These are phyloP conservation scores for Oconnorella tubifera DNA, from an alignment of 2,888 invertebrate genomes.

Conservation along the genomic window DNA sequence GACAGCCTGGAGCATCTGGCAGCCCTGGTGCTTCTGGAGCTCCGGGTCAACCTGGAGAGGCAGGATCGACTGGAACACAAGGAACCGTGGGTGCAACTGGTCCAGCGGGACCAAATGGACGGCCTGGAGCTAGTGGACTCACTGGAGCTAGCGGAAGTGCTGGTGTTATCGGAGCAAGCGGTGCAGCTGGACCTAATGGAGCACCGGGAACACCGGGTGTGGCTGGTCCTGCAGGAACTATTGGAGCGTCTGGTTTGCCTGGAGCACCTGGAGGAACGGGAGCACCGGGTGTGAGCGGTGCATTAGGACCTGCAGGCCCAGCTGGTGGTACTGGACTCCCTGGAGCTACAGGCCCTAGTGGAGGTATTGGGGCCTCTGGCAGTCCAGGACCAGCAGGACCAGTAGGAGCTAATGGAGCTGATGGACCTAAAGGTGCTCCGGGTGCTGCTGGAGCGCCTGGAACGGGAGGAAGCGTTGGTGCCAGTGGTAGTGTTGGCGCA, in stretches of 20 bases:
- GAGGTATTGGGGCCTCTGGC: constrained; percentile 12
- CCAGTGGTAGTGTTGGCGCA: constrained; percentile 1
- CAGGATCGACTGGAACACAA: constrained; percentile 27
- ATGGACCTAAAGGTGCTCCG: constrained; percentile 8
- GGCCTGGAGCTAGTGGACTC: constrained; percentile 20
- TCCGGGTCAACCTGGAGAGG: constrained; percentile 21
- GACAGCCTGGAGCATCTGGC: constrained; percentile 20
- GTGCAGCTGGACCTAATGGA: constrained; percentile 11
- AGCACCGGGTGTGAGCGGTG: constrained; percentile 1
- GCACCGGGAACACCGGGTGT: constrained; percentile 13
- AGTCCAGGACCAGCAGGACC: constrained; percentile 9
- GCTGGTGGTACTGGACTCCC: not conserved
- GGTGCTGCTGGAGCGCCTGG: constrained; percentile 11
- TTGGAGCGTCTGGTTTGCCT: not conserved
- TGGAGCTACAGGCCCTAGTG: constrained; percentile 6
- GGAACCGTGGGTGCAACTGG: constrained; percentile 31
- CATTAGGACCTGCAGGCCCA: not conserved
- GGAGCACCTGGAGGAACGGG: constrained; percentile 5
- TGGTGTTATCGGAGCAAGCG: not conserved
- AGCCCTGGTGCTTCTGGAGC: constrained; percentile 22
- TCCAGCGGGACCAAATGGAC: constrained; percentile 18
- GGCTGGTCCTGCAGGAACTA: constrained; percentile 9
- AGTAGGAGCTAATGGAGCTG: constrained; percentile 7
- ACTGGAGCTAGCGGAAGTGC: not conserved
- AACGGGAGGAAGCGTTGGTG: not conserved